Percentiles rank a stretch among this genome's conserved stretches.
phyloP scores from a whole-genome alignment of 2,113 vertebrate species.

The Ophthalmolycus amberensis region DNA sequence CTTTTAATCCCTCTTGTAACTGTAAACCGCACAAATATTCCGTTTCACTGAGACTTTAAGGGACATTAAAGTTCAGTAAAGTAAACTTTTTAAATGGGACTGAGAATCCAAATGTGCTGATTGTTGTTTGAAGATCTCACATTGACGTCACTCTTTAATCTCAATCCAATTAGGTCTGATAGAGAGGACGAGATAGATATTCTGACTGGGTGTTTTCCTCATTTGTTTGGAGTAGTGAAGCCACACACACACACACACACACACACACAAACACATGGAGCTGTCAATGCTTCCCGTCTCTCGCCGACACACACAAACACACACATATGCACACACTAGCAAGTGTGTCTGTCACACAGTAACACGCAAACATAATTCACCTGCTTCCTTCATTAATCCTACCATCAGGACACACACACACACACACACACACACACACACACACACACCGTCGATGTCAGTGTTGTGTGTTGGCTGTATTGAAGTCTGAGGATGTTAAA shows the following conservation, averaged over 20 bases:
- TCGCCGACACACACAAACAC: background rate
- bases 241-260: background rate
- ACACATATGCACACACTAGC: background rate
- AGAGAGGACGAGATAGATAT: background rate
- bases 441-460: background rate
- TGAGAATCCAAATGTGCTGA: background rate
- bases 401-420: conserved; percentile 22
- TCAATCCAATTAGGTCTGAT: conserved; percentile 3
- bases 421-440: conserved; percentile 39
- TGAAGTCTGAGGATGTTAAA: conserved; percentile 43
- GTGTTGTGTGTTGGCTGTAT: conserved; percentile 6
- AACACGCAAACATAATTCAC: conserved; percentile 26
- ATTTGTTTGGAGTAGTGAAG: background rate
- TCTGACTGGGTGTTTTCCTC: background rate
- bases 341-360: background rate
- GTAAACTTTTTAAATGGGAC: background rate
- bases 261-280: background rate
- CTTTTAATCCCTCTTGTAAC: background rate
- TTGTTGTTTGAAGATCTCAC: background rate
- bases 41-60: background rate
- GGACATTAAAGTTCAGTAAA: background rate
- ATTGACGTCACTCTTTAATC: background rate
- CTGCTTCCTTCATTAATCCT: conserved; percentile 34
- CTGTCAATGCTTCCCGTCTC: no score
- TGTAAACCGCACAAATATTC: no score